Evolutionary conservation across 2,113 vertebrate genomes (phyloP).

Genomic region (Vimba vimba): DNA sequence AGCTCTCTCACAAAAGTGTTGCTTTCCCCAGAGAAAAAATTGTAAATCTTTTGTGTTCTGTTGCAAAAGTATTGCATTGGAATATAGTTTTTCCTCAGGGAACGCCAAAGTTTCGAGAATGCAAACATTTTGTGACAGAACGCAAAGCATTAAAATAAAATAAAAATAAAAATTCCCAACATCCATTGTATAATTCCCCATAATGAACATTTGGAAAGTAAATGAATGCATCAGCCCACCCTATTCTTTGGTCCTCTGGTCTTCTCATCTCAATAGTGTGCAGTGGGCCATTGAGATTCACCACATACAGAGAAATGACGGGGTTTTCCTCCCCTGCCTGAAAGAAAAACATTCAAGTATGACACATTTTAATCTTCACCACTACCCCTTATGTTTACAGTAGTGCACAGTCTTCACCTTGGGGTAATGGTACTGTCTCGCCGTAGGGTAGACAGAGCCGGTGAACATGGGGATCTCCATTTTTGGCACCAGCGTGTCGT

Average conservation of each 20-base stretch:
- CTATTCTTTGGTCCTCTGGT: conserved; percentile 89
- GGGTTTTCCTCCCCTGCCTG: conserved; percentile 96
- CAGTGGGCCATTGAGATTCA: conserved; percentile 91
- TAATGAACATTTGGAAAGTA: background rate
- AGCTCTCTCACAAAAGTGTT: too few relatives aligned
- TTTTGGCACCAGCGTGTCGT: conserved; percentile 88
- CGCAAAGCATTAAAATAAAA: too few relatives aligned
- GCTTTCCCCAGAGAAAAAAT: too few relatives aligned
- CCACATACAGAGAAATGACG: conserved; percentile 89
- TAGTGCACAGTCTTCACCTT: conserved; percentile 79
- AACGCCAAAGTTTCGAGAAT: too few relatives aligned
- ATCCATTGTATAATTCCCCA: background rate
- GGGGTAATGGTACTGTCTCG: conserved; percentile 90
- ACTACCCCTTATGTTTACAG: background rate
- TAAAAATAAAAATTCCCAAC: too few relatives aligned
- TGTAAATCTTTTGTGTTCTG: too few relatives aligned
- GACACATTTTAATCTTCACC: background rate
- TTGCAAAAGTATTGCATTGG: too few relatives aligned
- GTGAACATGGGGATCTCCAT: conserved; percentile 96
- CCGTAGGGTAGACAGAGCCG: conserved; percentile 83
- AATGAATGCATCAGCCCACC: conserved; percentile 70
- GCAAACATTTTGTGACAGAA: too few relatives aligned
- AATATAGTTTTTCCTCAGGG: too few relatives aligned
- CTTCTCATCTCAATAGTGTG: conserved; percentile 94
- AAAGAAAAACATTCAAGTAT: background rate